A percentile compares a stretch with the other conserved stretches of the same genome.
phyloP scores from a whole-genome alignment of 1,140 invertebrate species.

The Rhizoglyphus robini region DNA sequence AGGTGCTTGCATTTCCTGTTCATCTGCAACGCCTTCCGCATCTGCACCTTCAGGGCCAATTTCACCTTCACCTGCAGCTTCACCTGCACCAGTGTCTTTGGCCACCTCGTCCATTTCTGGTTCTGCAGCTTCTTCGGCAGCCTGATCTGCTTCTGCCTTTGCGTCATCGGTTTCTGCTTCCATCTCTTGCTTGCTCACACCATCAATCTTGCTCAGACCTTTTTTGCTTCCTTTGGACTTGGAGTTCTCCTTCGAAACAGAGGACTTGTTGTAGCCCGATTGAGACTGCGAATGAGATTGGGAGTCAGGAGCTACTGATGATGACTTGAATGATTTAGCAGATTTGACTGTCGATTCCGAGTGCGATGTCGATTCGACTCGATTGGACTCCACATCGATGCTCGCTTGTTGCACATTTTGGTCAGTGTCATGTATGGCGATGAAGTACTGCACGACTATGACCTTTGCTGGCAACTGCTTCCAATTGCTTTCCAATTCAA shows the following conservation, averaged over 20 bases:
- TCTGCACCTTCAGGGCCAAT: neutral
- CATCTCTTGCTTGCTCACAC: neutral
- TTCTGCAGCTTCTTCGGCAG: slow-evolving; percentile 1
- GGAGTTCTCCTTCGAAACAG: neutral
- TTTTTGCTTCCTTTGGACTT: neutral
- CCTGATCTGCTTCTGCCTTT: neutral
- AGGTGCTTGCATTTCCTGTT: slow-evolving; percentile 6
- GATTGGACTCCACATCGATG: neutral
- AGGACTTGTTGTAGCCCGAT: neutral
- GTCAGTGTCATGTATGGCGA: neutral
- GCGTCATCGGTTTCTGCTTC: neutral
- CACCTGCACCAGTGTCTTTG: neutral
- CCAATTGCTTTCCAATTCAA: neutral
- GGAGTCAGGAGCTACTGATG: neutral
- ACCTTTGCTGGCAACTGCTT: too few species aligned
- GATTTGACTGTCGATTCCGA: neutral
- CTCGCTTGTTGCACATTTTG: neutral
- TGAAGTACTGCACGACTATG: neutral
- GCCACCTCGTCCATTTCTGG: slow-evolving; percentile 2
- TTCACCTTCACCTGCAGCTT: neutral
- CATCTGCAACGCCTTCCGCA: neutral
- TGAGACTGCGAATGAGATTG: too few species aligned
- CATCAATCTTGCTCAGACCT: neutral
- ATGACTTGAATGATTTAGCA: neutral
- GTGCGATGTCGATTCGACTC: neutral